These are phyloP conservation scores for Sternarchorhynchus goeldii DNA, from an alignment of 2,797 vertebrate genomes.

Conservation along the genomic window DNA sequence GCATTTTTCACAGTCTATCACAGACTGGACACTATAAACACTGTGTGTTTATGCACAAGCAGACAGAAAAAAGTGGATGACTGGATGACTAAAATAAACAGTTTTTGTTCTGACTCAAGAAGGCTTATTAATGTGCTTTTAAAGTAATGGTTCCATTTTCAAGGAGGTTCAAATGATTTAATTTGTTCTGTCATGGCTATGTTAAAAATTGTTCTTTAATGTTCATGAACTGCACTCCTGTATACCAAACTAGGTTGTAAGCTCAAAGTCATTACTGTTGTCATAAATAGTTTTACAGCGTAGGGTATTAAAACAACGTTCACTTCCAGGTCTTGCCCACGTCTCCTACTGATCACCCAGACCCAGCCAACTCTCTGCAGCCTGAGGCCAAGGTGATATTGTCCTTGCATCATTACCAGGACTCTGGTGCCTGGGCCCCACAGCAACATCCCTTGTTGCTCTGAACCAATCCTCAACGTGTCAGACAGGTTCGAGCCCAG, in stretches of 20 bases:
- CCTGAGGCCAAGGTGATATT: background rate
- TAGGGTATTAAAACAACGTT: background rate
- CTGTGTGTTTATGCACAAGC: background rate
- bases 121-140: slow-evolving; percentile 14
- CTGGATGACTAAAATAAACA: slow-evolving; percentile 36
- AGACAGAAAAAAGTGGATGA: background rate
- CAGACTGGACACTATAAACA: background rate
- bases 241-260: background rate
- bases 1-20: background rate
- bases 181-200: slow-evolving; percentile 10
- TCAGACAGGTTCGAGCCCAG: background rate
- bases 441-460: slow-evolving; percentile 2
- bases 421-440: background rate
- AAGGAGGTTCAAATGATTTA: background rate
- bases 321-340: background rate
- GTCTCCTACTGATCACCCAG: background rate
- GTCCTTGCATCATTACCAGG: background rate
- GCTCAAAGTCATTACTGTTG: background rate
- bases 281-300: background rate
- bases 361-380: background rate
- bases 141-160: slow-evolving; percentile 15
- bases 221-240: background rate
- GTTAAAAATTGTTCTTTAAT: background rate
- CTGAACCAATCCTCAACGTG: background rate
- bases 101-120: background rate